These are phyloP conservation scores for Protonibea diacanthus DNA, from an alignment of 2,797 vertebrate species.

Conservation along the genomic window DNA sequence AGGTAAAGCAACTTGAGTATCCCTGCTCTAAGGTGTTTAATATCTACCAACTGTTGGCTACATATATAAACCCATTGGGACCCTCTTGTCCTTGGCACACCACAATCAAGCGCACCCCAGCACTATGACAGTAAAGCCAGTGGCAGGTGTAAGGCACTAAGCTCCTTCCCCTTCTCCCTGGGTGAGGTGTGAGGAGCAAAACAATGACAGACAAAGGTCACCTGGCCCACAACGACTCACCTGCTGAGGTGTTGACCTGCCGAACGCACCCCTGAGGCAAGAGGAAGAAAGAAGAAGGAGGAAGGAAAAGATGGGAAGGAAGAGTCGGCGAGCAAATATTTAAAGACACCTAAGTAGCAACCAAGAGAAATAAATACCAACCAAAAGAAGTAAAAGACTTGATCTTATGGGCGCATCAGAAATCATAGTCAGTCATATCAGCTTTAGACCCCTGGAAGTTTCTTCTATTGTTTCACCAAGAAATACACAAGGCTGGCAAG, in stretches of 20 bases:
- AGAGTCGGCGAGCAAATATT: not conserved
- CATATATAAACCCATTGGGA: slow-evolving; percentile 25
- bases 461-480: not conserved
- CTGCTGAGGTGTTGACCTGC: slow-evolving; percentile 78
- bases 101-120: slow-evolving; percentile 29
- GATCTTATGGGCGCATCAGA: not conserved
- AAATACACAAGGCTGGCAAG: not conserved
- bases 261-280: slow-evolving; percentile 69
- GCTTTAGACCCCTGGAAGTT: not conserved
- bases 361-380: not conserved
- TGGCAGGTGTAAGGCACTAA: slow-evolving; percentile 80
- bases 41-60: slow-evolving; percentile 42
- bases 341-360: not conserved
- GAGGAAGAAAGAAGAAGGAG: slow-evolving; percentile 26
- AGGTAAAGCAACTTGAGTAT: too few relatives aligned
- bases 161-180: slow-evolving; percentile 78
- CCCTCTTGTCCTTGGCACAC: slow-evolving; percentile 51
- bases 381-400: not conserved
- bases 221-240: slow-evolving; percentile 70
- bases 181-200: slow-evolving; percentile 83
- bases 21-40: slow-evolving; percentile 14
- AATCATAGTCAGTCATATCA: not conserved
- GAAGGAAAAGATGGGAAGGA: slow-evolving; percentile 3
- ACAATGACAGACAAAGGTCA: slow-evolving; percentile 85
- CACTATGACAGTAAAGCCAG: slow-evolving; percentile 45